Base-by-base conservation (phyloP, 2,888 invertebrate genomes). In the Oxycera nigricornis region DNA sequence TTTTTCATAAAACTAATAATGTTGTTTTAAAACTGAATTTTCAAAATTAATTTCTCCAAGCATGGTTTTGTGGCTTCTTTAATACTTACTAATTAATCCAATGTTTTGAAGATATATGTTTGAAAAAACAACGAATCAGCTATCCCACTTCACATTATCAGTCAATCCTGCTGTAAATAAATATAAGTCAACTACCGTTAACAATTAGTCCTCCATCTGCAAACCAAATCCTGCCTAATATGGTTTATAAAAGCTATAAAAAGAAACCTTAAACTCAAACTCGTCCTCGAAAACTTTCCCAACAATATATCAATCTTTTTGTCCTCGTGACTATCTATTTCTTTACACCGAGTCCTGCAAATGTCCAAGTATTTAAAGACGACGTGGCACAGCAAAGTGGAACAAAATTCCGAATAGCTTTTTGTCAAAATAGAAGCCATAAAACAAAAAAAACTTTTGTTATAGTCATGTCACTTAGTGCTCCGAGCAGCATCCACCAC, bases 361-460 rank as follows among this genome's bases (percentile, higher is more conserved):
- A 3, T 14, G 46, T 46, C 14, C 6, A 3, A 14, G 46, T 2
- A 7, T 14, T 17, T 11, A 3, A 7, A n/a, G n/a, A n/a, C 6
- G 14, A 46, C 46, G 14, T 7, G 17, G 46, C 46, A 14, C 3
- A 46, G 46, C 14, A 46, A 20, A 55, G 24, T 17, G 11, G 24
- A 24, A 22, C 24, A 55, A 55, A 9, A 24, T 20, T 24, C 17
- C 2, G 22, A 9, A 55, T 55, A 22, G 24, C 24, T 55, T 24
- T 22, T 9, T 55, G 22, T 55, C 52, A 20, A 55, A 55, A 55
- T 55, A 55, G 24, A 55, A 17, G 20, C 24, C 22, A 55, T 55
- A 55, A 55, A 55, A 55, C 52, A 55, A 55, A 55, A 55, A n/a
- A n/a, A n/a, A 55, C 22, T 55, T 55, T 9, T 24, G 52, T 20